These are phyloP conservation scores for Sebastes minor DNA, from an alignment of 2,797 vertebrate genomes.

Conservation along the genomic window DNA sequence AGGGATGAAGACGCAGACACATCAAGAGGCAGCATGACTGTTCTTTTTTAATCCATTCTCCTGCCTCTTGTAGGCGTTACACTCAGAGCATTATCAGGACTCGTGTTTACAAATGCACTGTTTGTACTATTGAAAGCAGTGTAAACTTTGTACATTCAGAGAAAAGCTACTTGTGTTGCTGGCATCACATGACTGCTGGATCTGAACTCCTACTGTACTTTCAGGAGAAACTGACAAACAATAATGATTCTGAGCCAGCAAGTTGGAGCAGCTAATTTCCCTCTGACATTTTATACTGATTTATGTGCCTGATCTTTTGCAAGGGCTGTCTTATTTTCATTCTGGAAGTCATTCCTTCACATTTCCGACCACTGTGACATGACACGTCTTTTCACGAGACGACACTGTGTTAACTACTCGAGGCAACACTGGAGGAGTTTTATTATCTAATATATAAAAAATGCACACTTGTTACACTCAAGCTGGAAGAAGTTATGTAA, in stretches of 20 bases:
- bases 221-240: slow-evolving; percentile 15
- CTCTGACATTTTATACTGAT: neutral
- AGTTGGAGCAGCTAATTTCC: slow-evolving; percentile 45
- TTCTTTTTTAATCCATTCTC: neutral
- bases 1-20: slow-evolving; percentile 58
- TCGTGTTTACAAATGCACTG: neutral
- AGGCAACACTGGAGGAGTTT: slow-evolving; percentile 28
- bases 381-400: slow-evolving; percentile 31
- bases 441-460: neutral
- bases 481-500: slow-evolving; percentile 24
- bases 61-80: neutral
- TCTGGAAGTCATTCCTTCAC: slow-evolving; percentile 3
- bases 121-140: neutral
- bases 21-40: neutral
- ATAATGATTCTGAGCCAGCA: slow-evolving; percentile 41
- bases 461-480: neutral
- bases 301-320: slow-evolving; percentile 41
- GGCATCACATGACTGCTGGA: slow-evolving; percentile 24
- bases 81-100: slow-evolving; percentile 16
- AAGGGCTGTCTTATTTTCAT: slow-evolving; percentile 38
- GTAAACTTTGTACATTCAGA: neutral
- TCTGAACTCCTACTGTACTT: neutral
- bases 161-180: slow-evolving; percentile 41
- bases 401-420: slow-evolving; percentile 43
- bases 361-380: slow-evolving; percentile 43